phyloP scores from a whole-genome alignment of 2,113 vertebrate genomes.

The Phoenicopterus ruber region DNA sequence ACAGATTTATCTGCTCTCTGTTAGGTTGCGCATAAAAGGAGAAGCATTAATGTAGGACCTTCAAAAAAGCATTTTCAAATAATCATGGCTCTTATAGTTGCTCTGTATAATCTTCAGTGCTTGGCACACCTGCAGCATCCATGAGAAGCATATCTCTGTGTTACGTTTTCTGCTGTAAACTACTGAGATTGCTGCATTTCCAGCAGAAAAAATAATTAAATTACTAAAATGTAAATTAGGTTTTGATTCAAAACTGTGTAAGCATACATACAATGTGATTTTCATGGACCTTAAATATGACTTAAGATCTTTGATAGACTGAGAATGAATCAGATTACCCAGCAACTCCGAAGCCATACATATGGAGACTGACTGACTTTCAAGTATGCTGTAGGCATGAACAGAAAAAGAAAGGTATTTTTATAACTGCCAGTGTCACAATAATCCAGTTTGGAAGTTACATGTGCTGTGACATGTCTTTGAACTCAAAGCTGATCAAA shows the following conservation, averaged over 20 bases:
- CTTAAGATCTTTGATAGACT: neutral
- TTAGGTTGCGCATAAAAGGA: neutral
- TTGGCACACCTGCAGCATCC: neutral
- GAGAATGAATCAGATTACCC: neutral
- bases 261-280: neutral
- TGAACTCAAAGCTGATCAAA: neutral
- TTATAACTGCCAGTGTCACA: neutral
- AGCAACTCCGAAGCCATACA: neutral
- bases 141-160: neutral
- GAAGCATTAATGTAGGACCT: neutral
- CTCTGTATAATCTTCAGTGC: neutral
- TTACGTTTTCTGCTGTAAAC: neutral
- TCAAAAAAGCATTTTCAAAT: neutral
- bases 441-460: neutral
- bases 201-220: neutral
- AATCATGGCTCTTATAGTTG: neutral
- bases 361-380: neutral
- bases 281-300: neutral
- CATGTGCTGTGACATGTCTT: neutral
- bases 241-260: neutral
- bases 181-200: neutral
- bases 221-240: neutral
- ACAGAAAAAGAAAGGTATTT: neutral
- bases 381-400: neutral
- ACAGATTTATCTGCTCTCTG: neutral